phyloP scores from a whole-genome alignment of 2,797 vertebrate genomes.

The Helostoma temminkii region DNA sequence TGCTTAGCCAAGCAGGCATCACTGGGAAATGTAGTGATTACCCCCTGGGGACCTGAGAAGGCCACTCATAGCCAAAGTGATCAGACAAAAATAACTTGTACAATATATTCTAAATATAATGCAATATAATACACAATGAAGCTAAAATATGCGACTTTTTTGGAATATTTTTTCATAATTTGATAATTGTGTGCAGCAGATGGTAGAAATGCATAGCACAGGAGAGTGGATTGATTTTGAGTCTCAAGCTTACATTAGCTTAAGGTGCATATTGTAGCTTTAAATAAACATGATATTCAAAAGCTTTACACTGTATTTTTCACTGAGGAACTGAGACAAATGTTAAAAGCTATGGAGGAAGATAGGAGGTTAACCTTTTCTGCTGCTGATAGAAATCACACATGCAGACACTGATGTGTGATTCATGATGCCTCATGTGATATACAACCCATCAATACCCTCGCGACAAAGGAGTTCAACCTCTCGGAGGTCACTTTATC shows the following conservation, averaged over 20 bases:
- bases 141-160: no score
- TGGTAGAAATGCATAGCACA: no score
- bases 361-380: no score
- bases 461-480: slow-evolving; percentile 37
- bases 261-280: no score
- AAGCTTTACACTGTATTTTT: no score
- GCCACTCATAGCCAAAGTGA: slow-evolving; percentile 68
- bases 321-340: no score
- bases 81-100: slow-evolving; percentile 30
- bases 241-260: no score
- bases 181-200: no score
- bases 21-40: slow-evolving; percentile 88
- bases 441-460: slow-evolving; percentile 2
- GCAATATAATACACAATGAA: neutral
- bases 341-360: no score
- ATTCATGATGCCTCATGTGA: slow-evolving; percentile 34
- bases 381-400: neutral
- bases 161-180: no score
- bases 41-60: slow-evolving; percentile 73
- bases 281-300: no score
- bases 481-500: slow-evolving; percentile 48
- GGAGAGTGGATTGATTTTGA: no score
- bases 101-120: neutral
- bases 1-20: slow-evolving; percentile 89
- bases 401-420: neutral